These are phyloP conservation scores for Syngnathus floridae DNA, from an alignment of 2,113 vertebrate species.

Conservation along the genomic window DNA sequence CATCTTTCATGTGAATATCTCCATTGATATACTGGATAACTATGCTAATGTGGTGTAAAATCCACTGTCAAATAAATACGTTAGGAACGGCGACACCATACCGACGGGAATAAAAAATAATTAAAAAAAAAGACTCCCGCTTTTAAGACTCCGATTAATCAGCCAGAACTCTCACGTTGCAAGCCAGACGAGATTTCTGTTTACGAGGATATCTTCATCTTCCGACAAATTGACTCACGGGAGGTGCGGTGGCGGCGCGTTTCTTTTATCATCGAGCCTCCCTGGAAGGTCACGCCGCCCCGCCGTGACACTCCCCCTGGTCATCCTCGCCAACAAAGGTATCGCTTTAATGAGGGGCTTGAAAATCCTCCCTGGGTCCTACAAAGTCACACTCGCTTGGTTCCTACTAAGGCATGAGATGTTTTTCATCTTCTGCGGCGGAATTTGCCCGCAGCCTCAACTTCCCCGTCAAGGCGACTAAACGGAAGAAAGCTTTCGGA, in stretches of 20 bases:
- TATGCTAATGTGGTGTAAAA: background rate
- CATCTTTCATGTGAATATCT: background rate
- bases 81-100: background rate
- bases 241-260: slow-evolving; percentile 3
- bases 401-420: slow-evolving; percentile 16
- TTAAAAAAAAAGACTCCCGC: background rate
- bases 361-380: slow-evolving; percentile 30
- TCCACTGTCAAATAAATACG: slow-evolving; percentile 1
- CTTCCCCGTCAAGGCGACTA: slow-evolving; percentile 15
- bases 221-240: slow-evolving; percentile 45
- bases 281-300: slow-evolving; percentile 42
- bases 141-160: slow-evolving; percentile 15
- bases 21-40: background rate
- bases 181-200: slow-evolving; percentile 25
- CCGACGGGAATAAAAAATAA: background rate
- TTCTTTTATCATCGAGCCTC: slow-evolving; percentile 47
- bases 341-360: slow-evolving; percentile 49
- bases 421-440: slow-evolving; percentile 12
- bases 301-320: slow-evolving; percentile 31
- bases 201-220: slow-evolving; percentile 57
- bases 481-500: slow-evolving; percentile 9
- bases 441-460: slow-evolving; percentile 5
- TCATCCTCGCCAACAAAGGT: slow-evolving; percentile 34
- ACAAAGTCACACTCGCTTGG: slow-evolving; percentile 34
- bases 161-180: slow-evolving; percentile 17